phyloP scores from a whole-genome alignment of 37 sponge, comb jelly and placozoan genomes.

The Ephydatia muelleri region DNA sequence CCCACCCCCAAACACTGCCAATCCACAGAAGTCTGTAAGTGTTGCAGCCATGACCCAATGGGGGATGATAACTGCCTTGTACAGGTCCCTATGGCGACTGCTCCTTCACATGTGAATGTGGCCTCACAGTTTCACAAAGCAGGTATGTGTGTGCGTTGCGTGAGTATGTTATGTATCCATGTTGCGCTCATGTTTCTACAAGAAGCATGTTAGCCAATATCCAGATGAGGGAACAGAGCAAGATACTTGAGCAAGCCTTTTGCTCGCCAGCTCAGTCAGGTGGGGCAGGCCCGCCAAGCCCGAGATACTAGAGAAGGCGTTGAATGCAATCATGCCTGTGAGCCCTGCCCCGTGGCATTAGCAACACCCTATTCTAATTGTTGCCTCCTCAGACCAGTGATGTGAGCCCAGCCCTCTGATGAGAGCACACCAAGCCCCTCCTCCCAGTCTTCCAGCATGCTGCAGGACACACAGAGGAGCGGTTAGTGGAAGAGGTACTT shows the following conservation, averaged over 20 bases:
- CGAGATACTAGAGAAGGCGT: slow-evolving; percentile 63
- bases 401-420: neutral
- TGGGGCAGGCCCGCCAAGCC: slow-evolving; percentile 9
- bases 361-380: neutral
- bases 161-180: neutral
- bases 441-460: neutral
- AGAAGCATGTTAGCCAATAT: slow-evolving; percentile 53
- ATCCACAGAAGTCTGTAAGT: slow-evolving; percentile 75
- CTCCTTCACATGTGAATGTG: slow-evolving; percentile 56
- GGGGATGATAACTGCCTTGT: neutral
- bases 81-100: slow-evolving; percentile 78
- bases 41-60: neutral
- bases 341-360: neutral
- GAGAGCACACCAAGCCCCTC: neutral
- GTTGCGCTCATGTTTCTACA: neutral
- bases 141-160: slow-evolving; percentile 14
- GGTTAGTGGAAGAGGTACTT: neutral
- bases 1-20: slow-evolving; percentile 67
- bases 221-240: slow-evolving; percentile 65
- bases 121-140: slow-evolving; percentile 58
- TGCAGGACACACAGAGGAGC: neutral
- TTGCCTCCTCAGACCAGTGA: neutral
- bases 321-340: slow-evolving; percentile 46
- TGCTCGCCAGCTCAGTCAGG: slow-evolving; percentile 30
- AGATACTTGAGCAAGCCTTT: slow-evolving; percentile 33